phyloP scores from a whole-genome alignment of 2,888 invertebrate genomes.

The Chrysolina oricalcia region DNA sequence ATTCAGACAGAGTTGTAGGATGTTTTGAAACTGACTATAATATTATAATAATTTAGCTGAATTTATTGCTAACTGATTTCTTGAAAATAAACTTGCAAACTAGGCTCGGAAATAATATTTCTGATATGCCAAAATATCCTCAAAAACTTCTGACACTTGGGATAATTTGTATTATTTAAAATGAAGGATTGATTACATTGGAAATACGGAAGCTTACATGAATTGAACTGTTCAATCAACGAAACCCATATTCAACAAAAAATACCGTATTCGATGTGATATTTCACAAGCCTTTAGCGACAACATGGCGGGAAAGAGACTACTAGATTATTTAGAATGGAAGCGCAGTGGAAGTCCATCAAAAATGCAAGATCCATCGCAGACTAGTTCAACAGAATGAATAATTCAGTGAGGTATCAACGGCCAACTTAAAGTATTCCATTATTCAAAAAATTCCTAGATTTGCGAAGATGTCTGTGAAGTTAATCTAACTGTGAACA shows the following conservation, averaged over 20 bases:
- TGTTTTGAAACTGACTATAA: no score
- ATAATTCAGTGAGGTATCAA: conserved; percentile 43
- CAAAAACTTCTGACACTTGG: no score
- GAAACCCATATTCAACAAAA: neutral
- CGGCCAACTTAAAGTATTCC: conserved; percentile 45
- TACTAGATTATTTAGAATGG: conserved; percentile 15
- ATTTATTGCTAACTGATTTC: no score
- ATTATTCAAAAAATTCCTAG: conserved; percentile 43
- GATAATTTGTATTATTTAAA: no score
- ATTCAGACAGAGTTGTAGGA: no score
- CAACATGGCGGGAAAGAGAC: neutral
- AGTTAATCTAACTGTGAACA: conserved; percentile 41
- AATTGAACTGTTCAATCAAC: no score
- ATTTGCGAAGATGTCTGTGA: conserved; percentile 34
- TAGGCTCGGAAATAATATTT: no score
- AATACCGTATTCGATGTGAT: neutral
- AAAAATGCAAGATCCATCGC: conserved; percentile 42
- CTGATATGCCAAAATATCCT: no score
- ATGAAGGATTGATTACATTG: no score
- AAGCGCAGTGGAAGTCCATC: conserved; percentile 39
- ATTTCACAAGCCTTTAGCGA: neutral
- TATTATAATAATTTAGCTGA: no score
- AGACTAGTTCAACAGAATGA: conserved; percentile 42
- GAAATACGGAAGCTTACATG: no score
- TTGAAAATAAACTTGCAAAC: no score